Conservation (phyloP, 1,140 invertebrate genomes). For the Cherax destructor region DNA sequence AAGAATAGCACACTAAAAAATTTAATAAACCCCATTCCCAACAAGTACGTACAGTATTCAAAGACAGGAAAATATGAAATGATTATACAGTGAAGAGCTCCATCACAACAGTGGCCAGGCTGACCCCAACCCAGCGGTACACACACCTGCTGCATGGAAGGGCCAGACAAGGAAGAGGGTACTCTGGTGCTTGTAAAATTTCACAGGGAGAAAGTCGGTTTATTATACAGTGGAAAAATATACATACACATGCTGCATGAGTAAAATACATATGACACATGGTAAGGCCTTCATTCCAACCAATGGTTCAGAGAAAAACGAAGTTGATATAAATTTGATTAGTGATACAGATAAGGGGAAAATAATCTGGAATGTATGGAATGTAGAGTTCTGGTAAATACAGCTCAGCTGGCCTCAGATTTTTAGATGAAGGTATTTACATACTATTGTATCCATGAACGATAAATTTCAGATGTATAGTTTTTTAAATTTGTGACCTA, state of each 20-base stretch:
- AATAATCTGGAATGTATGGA: slow-evolving; percentile 25
- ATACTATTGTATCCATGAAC: no score
- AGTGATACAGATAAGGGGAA: slow-evolving; percentile 12
- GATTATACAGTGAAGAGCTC: not conserved
- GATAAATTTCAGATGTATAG: no score
- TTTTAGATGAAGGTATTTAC: no score
- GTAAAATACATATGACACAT: slow-evolving; percentile 45
- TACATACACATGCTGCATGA: slow-evolving; percentile 41
- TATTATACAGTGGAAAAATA: slow-evolving; percentile 53
- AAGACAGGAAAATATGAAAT: slow-evolving; percentile 9
- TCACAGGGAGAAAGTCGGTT: not conserved
- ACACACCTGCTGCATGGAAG: not conserved
- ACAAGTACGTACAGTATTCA: not conserved
- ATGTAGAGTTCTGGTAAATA: not conserved
- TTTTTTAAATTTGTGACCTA: no score
- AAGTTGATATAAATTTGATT: slow-evolving; percentile 5
- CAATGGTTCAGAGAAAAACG: slow-evolving; percentile 19
- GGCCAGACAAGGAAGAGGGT: not conserved
- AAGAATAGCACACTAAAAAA: not conserved
- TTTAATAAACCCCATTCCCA: not conserved
- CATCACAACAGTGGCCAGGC: slow-evolving; percentile 11
- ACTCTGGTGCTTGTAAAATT: slow-evolving; percentile 13
- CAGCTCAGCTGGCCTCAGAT: not conserved
- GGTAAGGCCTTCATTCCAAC: slow-evolving; percentile 50
- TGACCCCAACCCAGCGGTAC: not conserved